Percentiles rank a stretch among this genome's conserved stretches.
Conservation (phyloP, 2,888 invertebrate genomes). For the Tenodera sinensis region DNA sequence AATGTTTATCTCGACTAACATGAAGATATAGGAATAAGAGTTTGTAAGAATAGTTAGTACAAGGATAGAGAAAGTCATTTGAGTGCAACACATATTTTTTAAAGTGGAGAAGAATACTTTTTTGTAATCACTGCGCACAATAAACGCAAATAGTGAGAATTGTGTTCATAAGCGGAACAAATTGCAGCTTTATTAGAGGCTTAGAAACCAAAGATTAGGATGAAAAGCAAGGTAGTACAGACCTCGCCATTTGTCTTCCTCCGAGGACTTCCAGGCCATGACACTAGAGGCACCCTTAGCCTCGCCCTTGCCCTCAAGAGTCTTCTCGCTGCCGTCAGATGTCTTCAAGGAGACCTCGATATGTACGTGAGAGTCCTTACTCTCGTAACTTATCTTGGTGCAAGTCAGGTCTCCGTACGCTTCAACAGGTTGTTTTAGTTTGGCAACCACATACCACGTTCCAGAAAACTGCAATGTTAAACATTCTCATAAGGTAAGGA, state of each 20-base stretch:
- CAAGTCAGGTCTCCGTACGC: neutral
- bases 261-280: neutral
- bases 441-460: neutral
- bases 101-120: no score
- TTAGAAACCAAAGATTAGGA: no score
- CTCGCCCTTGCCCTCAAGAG: neutral
- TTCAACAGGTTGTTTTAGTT: neutral
- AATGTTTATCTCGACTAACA: no score
- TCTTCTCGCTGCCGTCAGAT: neutral
- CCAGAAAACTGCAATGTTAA: neutral
- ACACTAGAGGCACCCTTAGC: neutral
- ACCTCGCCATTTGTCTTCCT: constrained; percentile 1
- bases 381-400: neutral
- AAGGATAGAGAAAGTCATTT: no score
- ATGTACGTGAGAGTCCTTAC: neutral
- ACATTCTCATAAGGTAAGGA: no score
- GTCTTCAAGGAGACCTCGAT: neutral
- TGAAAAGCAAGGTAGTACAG: neutral
- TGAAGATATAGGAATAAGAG: no score
- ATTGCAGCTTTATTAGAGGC: no score
- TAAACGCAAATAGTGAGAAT: no score
- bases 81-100: no score
- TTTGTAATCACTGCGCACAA: no score
- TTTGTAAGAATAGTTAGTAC: no score
- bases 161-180: no score